Evolutionary conservation across 2,797 vertebrate species (phyloP).

Genomic region (Enteromius unitaeniatus): DNA sequence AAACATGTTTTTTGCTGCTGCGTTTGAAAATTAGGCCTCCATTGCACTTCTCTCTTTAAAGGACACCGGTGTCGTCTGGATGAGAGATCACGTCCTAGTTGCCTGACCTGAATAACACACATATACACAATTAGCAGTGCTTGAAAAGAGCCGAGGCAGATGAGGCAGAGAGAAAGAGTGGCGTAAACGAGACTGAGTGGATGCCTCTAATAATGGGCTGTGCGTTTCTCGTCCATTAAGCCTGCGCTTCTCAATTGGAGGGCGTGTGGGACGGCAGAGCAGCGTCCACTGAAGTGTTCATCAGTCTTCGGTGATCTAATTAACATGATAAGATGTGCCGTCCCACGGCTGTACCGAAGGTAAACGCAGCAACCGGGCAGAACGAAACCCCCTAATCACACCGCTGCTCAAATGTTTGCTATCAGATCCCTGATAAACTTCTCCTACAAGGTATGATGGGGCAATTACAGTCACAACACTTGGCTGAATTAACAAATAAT

Average conservation of each 20-base stretch:
- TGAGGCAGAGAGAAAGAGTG: conserved; percentile 12
- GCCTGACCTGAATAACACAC: conserved; percentile 60
- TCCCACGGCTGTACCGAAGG: conserved; percentile 40
- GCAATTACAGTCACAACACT: conserved; percentile 52
- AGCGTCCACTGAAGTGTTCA: conserved; percentile 57
- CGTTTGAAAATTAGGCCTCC: conserved; percentile 43
- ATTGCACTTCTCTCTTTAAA: conserved; percentile 42
- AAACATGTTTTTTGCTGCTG: conserved; percentile 40
- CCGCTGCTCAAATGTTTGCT: conserved; percentile 16
- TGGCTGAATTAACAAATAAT: conserved; percentile 64
- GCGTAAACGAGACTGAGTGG: conserved; percentile 38
- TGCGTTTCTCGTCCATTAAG: conserved; percentile 59
- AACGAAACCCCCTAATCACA: conserved; percentile 13
- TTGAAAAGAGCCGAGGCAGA: conserved; percentile 32
- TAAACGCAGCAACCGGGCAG: conserved; percentile 34
- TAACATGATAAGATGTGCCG: conserved; percentile 60
- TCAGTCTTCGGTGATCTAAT: conserved; percentile 64
- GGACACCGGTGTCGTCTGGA: conserved; percentile 30
- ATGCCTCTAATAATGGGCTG: conserved; percentile 58
- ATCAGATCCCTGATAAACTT: conserved; percentile 20
- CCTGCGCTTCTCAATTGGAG: conserved; percentile 40
- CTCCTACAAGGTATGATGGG: conserved; percentile 34
- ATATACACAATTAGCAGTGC: conserved; percentile 59
- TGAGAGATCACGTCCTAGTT: conserved; percentile 58
- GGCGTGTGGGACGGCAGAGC: conserved; percentile 27